Evolutionary conservation across 2,113 vertebrate genomes (phyloP), one percentile per base, ranked within the genome.

Genomic region (Gymnarchus niloticus): DNA sequence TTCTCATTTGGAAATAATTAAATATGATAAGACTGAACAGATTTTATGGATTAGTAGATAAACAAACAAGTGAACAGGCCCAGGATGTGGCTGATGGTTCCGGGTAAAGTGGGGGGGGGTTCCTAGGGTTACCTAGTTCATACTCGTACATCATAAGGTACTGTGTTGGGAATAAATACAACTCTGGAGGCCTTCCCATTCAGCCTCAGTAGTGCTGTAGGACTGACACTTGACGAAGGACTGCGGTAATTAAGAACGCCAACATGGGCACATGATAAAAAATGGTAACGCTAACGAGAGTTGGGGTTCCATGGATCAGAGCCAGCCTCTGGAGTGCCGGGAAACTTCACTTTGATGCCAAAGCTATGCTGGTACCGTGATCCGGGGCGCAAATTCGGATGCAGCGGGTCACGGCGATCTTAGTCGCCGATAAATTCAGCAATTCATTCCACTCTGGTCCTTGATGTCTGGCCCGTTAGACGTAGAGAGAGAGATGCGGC

Each of bases 1-100:
- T 88, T 90, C 92, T 92, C 86, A 92, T 90, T 94, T 89, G 54
- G 86, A 93, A 92, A 89, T 92, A 92, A 94, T 95, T 93, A 93
- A 92, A 90, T 89, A 88, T 88, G 94, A 90, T 92, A 95, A 94
- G 93, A 87, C 87, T 0, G 91, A 92, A 92, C 93, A 87, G 84
- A 94, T 93, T 89, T 91, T 92, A 92, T 89, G 90, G 90, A 89
- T 91, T 25, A 87, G 88, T 90, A 91, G 92, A 92, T 89, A 91
- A 90, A 89, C 91, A 46, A 87, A 89, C 88, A 87, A 88, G 82
- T 56, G 85, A 83, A 92, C 88, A 90, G 88, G 87, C 89, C 83
- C 41, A 82, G 28, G 8, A n/a, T n/a, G n/a, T n/a, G n/a, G n/a
- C n/a, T n/a, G n/a, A n/a, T n/a, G n/a, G n/a, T n/a, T n/a, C n/a